Evolutionary conservation across 2,797 vertebrate species (phyloP).

Genomic region (Neopelma chrysocephalum): DNA sequence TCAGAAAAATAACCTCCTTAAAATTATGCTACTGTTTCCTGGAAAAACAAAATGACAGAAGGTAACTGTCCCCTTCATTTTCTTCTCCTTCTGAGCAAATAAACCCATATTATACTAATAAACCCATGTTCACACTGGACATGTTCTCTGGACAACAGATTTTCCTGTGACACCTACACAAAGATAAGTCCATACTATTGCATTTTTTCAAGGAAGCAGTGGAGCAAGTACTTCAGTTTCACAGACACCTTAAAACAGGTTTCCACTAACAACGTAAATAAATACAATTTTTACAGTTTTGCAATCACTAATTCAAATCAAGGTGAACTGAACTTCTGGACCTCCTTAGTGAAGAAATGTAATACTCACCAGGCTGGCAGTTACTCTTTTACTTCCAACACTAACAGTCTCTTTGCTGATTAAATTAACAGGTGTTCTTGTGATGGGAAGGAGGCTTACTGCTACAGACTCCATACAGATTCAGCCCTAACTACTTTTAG

Average conservation of each 20-base stretch:
- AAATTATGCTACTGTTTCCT: background rate
- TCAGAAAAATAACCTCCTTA: background rate
- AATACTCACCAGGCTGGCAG: conserved; percentile 23
- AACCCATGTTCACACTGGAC: accelerated
- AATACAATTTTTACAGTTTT: background rate
- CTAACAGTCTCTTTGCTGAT: background rate
- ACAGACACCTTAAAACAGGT: background rate
- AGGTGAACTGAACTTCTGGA: background rate
- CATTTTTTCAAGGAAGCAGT: background rate
- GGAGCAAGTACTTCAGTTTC: background rate
- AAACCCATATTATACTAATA: background rate
- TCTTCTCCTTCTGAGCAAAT: background rate
- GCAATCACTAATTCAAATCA: background rate
- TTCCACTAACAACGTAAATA: background rate
- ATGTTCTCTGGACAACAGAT: background rate
- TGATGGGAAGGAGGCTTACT: background rate
- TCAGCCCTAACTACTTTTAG: background rate
- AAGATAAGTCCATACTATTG: background rate
- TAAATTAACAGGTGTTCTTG: background rate
- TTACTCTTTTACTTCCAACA: background rate
- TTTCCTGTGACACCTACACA: background rate
- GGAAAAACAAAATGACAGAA: background rate
- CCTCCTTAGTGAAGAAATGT: background rate
- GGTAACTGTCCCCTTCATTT: background rate
- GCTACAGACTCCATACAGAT: background rate